Evolutionary conservation across 1,140 invertebrate species (phyloP), one percentile per base, ranked within the genome.

Genomic region (Panagrolaimus sp.): DNA sequence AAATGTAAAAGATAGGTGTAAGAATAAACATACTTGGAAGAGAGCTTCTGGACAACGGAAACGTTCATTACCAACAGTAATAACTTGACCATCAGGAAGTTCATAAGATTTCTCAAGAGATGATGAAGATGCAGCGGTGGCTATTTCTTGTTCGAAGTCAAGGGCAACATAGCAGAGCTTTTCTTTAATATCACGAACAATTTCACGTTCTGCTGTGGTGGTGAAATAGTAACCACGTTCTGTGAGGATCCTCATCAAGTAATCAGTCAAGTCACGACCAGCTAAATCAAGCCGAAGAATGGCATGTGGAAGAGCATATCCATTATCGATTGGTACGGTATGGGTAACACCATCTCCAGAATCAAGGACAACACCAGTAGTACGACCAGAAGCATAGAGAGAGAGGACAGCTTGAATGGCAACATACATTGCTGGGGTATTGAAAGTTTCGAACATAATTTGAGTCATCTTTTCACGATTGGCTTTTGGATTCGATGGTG

Each of bases 11-110:
- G 21, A 47, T 15, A 47, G 15, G 4, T 15, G 46, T 17, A 47
- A 47, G 46, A 17, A 15, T 63, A 12, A 26, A 26, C 21, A 91
- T 74, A 93, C 92, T 85, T 94, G 92, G 91, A 96, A 96, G 70
- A 96, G 88, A 75, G 93, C 92, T 84, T 96, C 93, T 45, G 93
- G 93, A 86, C 92, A 96, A 87, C 94, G 90, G 92, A 97, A 95
- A 84, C 94, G 88, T 85, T 96, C 93, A 86, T 94, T 95, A 77
- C 93, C 93, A 83, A 94, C 94, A 86, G 92, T 95, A 87, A 95
- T 74, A 43, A 79, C 79, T 63, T 83, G 79, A 71, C 85, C 85
- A 70, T 86, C 85, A 45, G 85, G 85, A 28, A 86, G 77, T 74
- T 86, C 85, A 76, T 86, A 86, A 75, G 81, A 84, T 82, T 86